A percentile compares a stretch with the other conserved stretches of the same genome.
Evolutionary conservation across 2,797 vertebrate species (phyloP).

Genomic region (Rhinoraja longicauda): DNA sequence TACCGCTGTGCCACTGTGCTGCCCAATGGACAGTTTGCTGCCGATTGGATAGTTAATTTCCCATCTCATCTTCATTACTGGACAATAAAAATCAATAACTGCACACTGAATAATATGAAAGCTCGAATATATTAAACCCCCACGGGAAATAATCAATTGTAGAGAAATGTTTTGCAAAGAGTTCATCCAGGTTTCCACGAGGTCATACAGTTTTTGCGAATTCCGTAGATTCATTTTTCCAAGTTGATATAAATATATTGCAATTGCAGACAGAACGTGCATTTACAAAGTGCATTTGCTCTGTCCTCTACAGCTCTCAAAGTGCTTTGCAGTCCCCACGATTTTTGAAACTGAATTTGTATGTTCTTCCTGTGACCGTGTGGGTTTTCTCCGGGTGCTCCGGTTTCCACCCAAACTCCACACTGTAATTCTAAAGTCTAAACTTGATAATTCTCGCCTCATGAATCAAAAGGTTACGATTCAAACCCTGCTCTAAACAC

Average conservation of each 20-base stretch:
- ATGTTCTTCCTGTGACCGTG: no score
- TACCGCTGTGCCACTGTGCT: no score
- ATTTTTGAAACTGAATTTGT: no score
- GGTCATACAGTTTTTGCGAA: not conserved
- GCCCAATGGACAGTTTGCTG: no score
- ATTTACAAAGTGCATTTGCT: not conserved
- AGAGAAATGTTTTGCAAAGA: not conserved
- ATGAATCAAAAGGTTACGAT: no score
- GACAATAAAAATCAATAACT: not conserved
- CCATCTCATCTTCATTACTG: not conserved
- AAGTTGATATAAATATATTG: not conserved
- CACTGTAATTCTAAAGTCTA: no score
- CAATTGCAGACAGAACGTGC: not conserved
- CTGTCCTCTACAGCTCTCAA: not conserved
- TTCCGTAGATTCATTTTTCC: not conserved
- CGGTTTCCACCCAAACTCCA: no score
- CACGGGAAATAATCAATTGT: slow-evolving; percentile 13
- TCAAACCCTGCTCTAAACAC: no score
- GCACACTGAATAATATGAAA: slow-evolving; percentile 13
- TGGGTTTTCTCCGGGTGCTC: no score
- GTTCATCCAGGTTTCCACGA: not conserved
- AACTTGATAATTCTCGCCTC: no score
- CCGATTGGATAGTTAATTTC: not conserved
- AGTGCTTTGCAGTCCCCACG: not conserved
- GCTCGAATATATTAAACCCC: not conserved